Evolutionary conservation across 2,888 invertebrate genomes (phyloP), one percentile per base, ranked within the genome.

Genomic region (Agrotis exclamationis): DNA sequence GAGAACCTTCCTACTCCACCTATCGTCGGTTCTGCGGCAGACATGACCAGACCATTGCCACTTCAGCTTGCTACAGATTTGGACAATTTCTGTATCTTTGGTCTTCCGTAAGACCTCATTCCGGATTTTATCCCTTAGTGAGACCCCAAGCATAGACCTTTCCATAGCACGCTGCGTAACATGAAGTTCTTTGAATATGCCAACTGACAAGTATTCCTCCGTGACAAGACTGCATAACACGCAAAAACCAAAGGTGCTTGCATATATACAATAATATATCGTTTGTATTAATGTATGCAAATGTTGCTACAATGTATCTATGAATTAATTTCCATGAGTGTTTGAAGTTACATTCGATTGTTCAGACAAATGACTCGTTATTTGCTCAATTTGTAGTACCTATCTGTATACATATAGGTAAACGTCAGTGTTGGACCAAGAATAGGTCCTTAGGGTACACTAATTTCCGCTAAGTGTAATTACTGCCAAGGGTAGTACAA

Each of bases 231-330:
- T 63, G 24, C 48, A 79, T 79, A 74, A 75, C 33, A 58, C 33
- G 58, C 7, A 53, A 63, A 63, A 44, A 79, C 45, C 11, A 53
- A 73, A 63, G 47, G 73, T 33, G 14, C 44, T 45, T 45, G 48
- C 58, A 63, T 73, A 44, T 14, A 58, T 57, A 53, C 39, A 39
- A 39, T 57, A 53, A 72, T 57, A 60, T 47, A 53, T 58, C 20
- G 47, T 60, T 74, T 74, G 11, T 59, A 65, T 62, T 66, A 51
- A 66, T 66, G 24, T 75, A 76, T 80, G 76, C 51, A 75, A 80
- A 76, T 60, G 16, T 48, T 53, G 33, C 56, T 57, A 18, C 11
- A 13, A 53, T 45, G 48, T 48, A 44, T 73, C 47, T 62, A 63
- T 78, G 58, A 74, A 79, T 73, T 79, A 63, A 57, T 79, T 79